A percentile compares a stretch with the other conserved stretches of the same genome.
These are phyloP conservation scores for Pitta sordida DNA, from an alignment of 2,113 vertebrate genomes.

Conservation along the genomic window DNA sequence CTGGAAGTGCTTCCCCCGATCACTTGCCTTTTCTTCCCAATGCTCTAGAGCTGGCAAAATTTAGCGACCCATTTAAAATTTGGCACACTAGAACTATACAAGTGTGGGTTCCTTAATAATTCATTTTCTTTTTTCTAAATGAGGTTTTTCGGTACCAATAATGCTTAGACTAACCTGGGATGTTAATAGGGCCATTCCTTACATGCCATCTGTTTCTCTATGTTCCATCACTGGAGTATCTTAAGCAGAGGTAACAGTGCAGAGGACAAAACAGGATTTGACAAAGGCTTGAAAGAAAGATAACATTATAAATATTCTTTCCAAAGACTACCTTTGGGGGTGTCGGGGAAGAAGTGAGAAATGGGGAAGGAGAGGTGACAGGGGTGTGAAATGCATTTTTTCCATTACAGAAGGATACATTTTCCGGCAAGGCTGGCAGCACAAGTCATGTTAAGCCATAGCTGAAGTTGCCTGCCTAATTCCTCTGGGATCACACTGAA, in stretches of 20 bases:
- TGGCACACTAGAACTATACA: neutral
- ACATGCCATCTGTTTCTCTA: neutral
- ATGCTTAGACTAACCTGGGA: neutral
- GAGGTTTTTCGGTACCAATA: neutral
- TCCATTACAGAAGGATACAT: constrained; percentile 30
- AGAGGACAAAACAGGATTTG: constrained; percentile 12
- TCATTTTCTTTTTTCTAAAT: neutral
- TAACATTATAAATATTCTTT: constrained; percentile 13
- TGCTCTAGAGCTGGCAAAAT: neutral
- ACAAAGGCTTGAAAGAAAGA: constrained; percentile 8
- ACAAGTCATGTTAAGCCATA: constrained; percentile 51
- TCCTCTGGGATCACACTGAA: constrained; percentile 55
- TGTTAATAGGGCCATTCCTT: neutral
- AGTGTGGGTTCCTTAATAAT: neutral
- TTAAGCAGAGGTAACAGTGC: neutral
- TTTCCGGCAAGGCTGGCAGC: constrained; percentile 36
- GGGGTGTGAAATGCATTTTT: constrained; percentile 13
- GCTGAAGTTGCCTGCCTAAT: constrained; percentile 58
- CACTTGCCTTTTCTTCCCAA: neutral
- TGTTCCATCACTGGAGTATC: neutral
- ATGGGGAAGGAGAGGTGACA: neutral
- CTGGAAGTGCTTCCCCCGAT: neutral
- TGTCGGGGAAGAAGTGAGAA: neutral
- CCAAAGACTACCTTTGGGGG: neutral
- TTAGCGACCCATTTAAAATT: neutral